Evolutionary conservation across 2,888 invertebrate genomes (phyloP).

Genomic region (Drosophila meridionalis): DNA sequence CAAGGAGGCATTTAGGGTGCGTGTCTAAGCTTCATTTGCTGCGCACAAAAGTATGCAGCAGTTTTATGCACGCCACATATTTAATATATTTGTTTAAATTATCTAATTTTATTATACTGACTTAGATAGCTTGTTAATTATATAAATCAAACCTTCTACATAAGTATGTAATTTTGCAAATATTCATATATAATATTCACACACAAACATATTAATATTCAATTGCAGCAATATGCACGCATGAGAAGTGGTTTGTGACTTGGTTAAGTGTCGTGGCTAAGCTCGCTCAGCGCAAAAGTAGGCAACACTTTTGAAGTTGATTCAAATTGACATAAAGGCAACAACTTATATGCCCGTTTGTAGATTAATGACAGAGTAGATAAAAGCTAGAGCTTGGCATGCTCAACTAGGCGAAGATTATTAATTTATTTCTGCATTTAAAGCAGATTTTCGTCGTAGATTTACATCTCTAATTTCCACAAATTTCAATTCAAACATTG

Average conservation of each 20-base stretch:
- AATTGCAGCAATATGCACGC: too few species aligned
- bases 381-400: not conserved
- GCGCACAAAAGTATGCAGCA: not conserved
- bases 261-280: slow-evolving; percentile 2
- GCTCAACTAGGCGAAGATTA: not conserved
- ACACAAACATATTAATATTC: not conserved
- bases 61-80: not conserved
- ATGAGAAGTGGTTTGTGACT: not conserved
- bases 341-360: not conserved
- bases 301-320: slow-evolving; percentile 1
- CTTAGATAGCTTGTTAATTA: too few species aligned
- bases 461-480: not conserved
- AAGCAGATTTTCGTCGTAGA: not conserved
- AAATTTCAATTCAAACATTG: not conserved
- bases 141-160: too few species aligned
- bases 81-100: too few species aligned
- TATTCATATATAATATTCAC: too few species aligned
- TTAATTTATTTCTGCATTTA: not conserved
- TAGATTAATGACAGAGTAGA: not conserved
- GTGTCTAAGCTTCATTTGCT: not conserved
- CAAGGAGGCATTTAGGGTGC: not conserved
- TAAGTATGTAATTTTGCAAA: too few species aligned
- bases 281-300: slow-evolving; percentile 11
- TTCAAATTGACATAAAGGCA: too few species aligned
- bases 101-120: too few species aligned